phyloP scores from a whole-genome alignment of 1,140 invertebrate species.

The Drosophila suzukii region DNA sequence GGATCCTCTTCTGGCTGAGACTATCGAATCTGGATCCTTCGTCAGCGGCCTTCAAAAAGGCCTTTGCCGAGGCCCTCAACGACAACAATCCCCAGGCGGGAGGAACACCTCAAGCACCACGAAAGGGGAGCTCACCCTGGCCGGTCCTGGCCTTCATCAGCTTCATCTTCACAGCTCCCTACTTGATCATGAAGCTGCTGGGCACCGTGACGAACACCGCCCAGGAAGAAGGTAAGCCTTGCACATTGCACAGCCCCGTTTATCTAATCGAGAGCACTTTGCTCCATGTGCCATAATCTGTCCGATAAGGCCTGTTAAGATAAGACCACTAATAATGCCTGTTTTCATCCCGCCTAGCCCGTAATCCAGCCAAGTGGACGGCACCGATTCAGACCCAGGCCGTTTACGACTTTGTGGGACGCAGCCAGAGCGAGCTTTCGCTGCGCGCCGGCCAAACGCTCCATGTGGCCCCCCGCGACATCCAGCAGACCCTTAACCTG shows the following conservation, averaged over 20 bases:
- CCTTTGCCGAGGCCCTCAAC: constrained; percentile 85
- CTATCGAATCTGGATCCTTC: constrained; percentile 78
- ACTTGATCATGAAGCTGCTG: constrained; percentile 95
- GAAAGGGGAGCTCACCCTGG: constrained; percentile 86
- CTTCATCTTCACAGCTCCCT: constrained; percentile 94
- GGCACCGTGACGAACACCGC: constrained; percentile 86
- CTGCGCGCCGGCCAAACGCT: constrained; percentile 91
- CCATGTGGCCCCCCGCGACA: constrained; percentile 91
- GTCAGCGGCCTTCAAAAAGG: constrained; percentile 86
- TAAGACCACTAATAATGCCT: constrained; percentile 50
- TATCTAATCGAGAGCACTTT: constrained; percentile 76
- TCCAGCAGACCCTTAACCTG: constrained; percentile 89
- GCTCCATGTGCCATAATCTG: constrained; percentile 53
- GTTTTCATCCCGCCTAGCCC: constrained; percentile 84
- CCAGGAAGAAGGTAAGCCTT: constrained; percentile 85
- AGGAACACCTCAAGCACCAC: constrained; percentile 45
- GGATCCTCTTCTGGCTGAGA: constrained; percentile 74
- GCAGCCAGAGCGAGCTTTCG: constrained; percentile 90
- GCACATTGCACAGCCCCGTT: constrained; percentile 63
- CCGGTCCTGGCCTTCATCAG: constrained; percentile 93
- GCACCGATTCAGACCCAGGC: constrained; percentile 90
- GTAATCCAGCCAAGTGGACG: constrained; percentile 89
- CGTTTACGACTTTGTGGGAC: constrained; percentile 91
- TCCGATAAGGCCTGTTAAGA: constrained; percentile 48
- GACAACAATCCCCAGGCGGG: constrained; percentile 60